Evolutionary conservation across 2,113 vertebrate genomes (phyloP).

Genomic region (Arenaria interpres): DNA sequence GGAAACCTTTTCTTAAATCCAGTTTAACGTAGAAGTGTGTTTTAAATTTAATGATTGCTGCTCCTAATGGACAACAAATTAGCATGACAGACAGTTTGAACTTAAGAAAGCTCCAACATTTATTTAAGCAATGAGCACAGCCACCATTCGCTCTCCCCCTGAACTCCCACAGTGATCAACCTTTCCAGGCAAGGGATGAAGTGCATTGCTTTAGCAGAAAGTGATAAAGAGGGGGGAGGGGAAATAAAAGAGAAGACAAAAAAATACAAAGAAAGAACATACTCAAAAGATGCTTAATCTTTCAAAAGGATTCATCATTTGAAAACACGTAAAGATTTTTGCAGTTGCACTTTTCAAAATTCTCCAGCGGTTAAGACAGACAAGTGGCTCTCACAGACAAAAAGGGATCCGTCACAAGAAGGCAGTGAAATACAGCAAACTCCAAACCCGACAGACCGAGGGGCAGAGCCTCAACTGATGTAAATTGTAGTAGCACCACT

Average conservation of each 20-base stretch:
- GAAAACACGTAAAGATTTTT: neutral
- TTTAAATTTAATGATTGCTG: conserved; percentile 41
- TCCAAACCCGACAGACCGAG: neutral
- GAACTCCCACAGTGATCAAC: conserved; percentile 38
- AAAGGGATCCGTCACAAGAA: neutral
- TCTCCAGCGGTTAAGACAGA: neutral
- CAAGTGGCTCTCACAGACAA: neutral
- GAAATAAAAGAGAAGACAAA: conserved; percentile 53
- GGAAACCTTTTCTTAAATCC: neutral
- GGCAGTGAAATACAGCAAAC: conserved; percentile 6
- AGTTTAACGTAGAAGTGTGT: neutral
- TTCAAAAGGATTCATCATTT: neutral
- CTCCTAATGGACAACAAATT: conserved; percentile 63
- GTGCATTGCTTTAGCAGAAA: conserved; percentile 68
- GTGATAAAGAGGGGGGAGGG: conserved; percentile 41
- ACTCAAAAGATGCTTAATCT: conserved; percentile 3
- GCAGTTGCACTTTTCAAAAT: neutral
- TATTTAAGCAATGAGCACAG: conserved; percentile 74
- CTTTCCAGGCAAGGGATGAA: conserved; percentile 67
- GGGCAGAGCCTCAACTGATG: neutral
- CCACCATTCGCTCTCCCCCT: conserved; percentile 49
- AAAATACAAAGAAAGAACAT: conserved; percentile 61
- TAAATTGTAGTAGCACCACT: neutral
- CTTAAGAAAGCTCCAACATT: conserved; percentile 70
- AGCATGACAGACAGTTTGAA: conserved; percentile 76